phyloP scores from a whole-genome alignment of 2,888 invertebrate species.

The Pemphredon lugubris region DNA sequence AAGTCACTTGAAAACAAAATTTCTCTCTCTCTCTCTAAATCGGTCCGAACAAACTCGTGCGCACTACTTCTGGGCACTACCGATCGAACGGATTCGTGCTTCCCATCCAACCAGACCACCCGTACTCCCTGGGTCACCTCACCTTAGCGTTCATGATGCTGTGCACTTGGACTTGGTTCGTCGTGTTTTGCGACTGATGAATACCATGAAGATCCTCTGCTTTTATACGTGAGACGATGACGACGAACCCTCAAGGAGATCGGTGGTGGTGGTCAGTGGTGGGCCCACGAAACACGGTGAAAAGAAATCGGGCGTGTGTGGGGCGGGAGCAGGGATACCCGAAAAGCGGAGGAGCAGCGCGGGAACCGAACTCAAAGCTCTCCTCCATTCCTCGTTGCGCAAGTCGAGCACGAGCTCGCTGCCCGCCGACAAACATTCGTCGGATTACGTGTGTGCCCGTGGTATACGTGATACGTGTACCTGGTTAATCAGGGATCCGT shows the following conservation, averaged over 20 bases:
- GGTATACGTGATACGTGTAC: too few species aligned
- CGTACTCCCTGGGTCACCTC: slow-evolving; percentile 22
- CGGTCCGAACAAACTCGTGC: too few species aligned
- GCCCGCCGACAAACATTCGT: neutral
- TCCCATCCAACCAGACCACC: too few species aligned
- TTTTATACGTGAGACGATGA: slow-evolving; percentile 71
- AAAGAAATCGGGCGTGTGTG: slow-evolving; percentile 63
- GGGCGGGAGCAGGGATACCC: slow-evolving; percentile 49
- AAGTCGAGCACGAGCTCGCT: slow-evolving; percentile 1
- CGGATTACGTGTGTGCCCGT: slow-evolving; percentile 1
- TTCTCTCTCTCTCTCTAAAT: too few species aligned
- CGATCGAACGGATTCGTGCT: too few species aligned
- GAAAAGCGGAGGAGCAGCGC: slow-evolving; percentile 45
- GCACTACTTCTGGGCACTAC: too few species aligned
- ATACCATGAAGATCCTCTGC: slow-evolving; percentile 68
- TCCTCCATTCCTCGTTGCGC: slow-evolving; percentile 47
- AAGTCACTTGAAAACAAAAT: too few species aligned
- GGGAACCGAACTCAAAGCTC: slow-evolving; percentile 33
- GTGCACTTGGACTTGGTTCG: slow-evolving; percentile 64
- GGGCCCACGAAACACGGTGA: slow-evolving; percentile 57
- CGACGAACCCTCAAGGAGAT: slow-evolving; percentile 68
- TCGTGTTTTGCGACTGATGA: slow-evolving; percentile 75
- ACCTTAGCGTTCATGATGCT: slow-evolving; percentile 78
- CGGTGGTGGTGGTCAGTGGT: slow-evolving; percentile 63
- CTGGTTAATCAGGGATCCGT: too few species aligned